These are phyloP conservation scores for Caerostris extrusa DNA, from an alignment of 1,140 invertebrate genomes.

Conservation along the genomic window DNA sequence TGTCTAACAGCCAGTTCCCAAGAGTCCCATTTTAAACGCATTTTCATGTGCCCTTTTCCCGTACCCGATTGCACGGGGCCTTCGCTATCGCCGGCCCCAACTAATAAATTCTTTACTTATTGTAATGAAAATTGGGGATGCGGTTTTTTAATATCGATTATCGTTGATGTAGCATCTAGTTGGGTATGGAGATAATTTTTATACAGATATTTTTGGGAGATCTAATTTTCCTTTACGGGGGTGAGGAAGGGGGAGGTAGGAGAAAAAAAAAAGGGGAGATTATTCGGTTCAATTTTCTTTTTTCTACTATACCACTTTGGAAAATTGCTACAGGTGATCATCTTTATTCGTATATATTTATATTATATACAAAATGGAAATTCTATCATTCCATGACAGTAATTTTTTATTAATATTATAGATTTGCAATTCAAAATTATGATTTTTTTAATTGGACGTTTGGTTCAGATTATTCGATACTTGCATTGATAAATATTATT, in stretches of 20 bases:
- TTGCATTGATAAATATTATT: too few relatives aligned
- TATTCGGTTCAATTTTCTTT: not conserved
- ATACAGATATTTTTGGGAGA: not conserved
- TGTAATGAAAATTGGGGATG: constrained; percentile 60
- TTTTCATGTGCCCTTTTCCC: constrained; percentile 36
- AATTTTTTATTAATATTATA: too few relatives aligned
- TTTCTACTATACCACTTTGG: constrained; percentile 3
- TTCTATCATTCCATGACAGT: too few relatives aligned
- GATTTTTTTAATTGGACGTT: too few relatives aligned
- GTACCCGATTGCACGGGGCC: not conserved
- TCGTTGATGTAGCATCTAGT: not conserved
- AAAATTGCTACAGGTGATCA: constrained; percentile 25
- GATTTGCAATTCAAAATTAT: too few relatives aligned
- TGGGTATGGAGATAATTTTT: constrained; percentile 1
- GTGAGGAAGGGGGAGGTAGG: too few relatives aligned
- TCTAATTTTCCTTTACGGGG: not conserved
- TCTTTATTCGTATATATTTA: too few relatives aligned
- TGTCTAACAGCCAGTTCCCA: not conserved
- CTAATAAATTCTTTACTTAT: constrained; percentile 72
- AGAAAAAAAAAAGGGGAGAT: not conserved
- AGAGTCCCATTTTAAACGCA: constrained; percentile 68
- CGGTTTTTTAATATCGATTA: constrained; percentile 65
- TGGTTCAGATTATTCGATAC: too few relatives aligned
- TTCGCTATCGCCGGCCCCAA: not conserved
- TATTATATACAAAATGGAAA: too few relatives aligned